Percentiles rank a stretch among this genome's conserved stretches.
These are phyloP conservation scores for Folsomia candida DNA, from an alignment of 2,888 invertebrate species.

Conservation along the genomic window DNA sequence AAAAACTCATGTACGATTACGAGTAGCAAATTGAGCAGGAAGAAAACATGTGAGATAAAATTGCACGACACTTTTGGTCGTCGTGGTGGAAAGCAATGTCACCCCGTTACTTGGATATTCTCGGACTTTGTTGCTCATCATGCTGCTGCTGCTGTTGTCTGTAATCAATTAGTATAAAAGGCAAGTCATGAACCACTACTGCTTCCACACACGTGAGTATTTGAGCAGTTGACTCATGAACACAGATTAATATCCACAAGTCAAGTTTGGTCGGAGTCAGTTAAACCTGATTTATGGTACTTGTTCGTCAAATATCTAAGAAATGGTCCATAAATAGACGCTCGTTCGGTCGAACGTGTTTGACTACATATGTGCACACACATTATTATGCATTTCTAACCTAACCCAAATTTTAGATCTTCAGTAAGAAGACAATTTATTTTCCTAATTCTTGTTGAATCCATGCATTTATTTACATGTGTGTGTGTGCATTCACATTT, in stretches of 20 bases:
- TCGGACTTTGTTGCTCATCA: not conserved
- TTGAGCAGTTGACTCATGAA: not conserved
- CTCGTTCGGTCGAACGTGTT: not conserved
- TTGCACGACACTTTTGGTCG: no score
- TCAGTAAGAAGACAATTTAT: not conserved
- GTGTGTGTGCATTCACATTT: not conserved
- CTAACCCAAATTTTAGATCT: not conserved
- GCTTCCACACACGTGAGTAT: not conserved
- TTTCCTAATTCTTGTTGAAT: not conserved
- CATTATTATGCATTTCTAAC: not conserved
- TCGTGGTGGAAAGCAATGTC: no score
- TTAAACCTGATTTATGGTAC: conserved; percentile 2
- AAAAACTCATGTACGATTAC: no score
- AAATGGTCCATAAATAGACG: conserved; percentile 5
- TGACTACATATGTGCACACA: no score
- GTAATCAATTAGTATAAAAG: conserved; percentile 4
- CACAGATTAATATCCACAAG: not conserved
- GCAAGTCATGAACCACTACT: not conserved
- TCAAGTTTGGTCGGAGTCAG: not conserved
- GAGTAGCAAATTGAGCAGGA: no score
- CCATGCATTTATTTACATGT: not conserved
- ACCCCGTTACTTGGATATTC: not conserved
- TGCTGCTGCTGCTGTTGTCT: not conserved
- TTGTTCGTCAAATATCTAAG: conserved; percentile 1
- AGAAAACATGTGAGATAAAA: not conserved